Base-by-base conservation (phyloP, 2,113 vertebrate genomes). In the Geococcyx californianus region DNA sequence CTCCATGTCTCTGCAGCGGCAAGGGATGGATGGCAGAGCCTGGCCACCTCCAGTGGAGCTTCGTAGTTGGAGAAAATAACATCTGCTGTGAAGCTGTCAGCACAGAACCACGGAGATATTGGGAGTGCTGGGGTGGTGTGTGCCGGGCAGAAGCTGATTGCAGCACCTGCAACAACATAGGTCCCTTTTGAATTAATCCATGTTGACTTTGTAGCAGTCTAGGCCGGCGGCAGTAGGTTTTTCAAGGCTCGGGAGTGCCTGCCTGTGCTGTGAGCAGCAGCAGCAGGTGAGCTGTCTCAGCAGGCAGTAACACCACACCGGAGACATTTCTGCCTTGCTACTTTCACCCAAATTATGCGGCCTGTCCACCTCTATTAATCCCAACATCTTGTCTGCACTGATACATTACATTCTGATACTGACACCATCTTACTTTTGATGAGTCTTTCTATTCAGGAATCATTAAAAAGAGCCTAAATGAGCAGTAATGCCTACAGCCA, bases 71-170 rank as follows among this genome's bases (percentile, higher is more conserved):
- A 21, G 31, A n/a, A 70, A 51, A 54, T 23, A 23, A 38, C 26
- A 36, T 40, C 36, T 66, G 18, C 78, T 62, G 19, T 16, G 74
- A 10, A 44, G 74, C 34, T 34, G 8, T 11, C 10, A 7, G n/a
- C 12, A 8, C 0, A 2, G 45, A 81, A 33, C 10, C 38, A 16
- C 8, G 2, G 3, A 0, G 3, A 13, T 2, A 2, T 1, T 3
- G 63, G 56, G 69, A 78, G 8, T 64, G 81, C 54, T 47, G 84
- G 21, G 25, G n/a, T 15, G n/a, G 3, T 20, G 18, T 26, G 72
- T 1, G 2, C 26, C 79, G 70, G 29, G 49, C 6, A 20, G 34
- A 40, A 75, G 13, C 24, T 38, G 54, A 25, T 2, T 23, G 49
- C 6, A 49, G 13, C 3, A 5, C n/a, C 68, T 87, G 40, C 16